These are phyloP conservation scores for Patella pellucida DNA, from an alignment of 2,888 invertebrate species.

Conservation along the genomic window DNA sequence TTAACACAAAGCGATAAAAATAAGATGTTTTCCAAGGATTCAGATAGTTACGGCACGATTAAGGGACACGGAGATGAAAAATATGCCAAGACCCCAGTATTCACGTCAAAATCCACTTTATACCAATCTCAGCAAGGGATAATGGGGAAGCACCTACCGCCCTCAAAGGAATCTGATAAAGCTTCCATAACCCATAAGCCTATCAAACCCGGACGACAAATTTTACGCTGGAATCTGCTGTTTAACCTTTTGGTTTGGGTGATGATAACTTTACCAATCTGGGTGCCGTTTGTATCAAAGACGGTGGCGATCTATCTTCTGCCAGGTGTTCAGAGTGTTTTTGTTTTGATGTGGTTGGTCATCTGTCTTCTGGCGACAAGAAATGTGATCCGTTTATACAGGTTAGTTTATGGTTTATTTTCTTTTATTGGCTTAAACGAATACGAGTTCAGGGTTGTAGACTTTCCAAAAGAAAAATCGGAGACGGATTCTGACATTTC, in stretches of 20 bases:
- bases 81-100: neutral
- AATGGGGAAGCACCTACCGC: neutral
- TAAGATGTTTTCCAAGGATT: neutral
- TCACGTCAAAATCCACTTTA: neutral
- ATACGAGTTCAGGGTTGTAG: too few relatives aligned
- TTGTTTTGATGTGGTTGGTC: conserved; percentile 2
- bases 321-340: neutral
- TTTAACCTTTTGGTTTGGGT: neutral
- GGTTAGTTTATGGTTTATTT: neutral
- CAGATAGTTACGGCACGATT: too few relatives aligned
- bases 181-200: neutral
- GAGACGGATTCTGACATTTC: too few relatives aligned
- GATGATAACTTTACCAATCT: neutral
- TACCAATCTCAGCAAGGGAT: neutral
- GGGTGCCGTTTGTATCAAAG: neutral
- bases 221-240: neutral
- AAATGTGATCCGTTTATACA: neutral
- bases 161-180: neutral
- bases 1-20: neutral
- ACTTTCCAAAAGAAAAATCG: too few relatives aligned
- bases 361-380: neutral
- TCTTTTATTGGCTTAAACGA: too few relatives aligned
- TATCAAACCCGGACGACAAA: neutral
- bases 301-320: neutral
- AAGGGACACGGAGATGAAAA: neutral